Conservation (phyloP, 1,140 invertebrate species). For the Drosophila erecta region DNA sequence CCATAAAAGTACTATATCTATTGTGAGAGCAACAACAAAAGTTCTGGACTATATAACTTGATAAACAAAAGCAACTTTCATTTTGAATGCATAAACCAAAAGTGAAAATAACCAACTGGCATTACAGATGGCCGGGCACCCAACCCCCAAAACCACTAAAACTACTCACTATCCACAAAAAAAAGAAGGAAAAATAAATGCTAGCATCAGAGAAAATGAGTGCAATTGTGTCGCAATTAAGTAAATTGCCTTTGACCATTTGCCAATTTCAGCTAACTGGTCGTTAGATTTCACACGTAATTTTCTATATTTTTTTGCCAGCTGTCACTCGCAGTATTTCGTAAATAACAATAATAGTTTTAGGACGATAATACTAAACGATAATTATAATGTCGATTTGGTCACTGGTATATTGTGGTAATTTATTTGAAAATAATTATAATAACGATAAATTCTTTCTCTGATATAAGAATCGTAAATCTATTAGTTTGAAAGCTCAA, state of each 20-base stretch:
- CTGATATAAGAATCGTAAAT: no score
- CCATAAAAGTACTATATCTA: slow-evolving; percentile 32
- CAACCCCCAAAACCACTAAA: background rate
- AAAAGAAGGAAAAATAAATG: background rate
- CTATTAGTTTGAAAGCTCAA: no score
- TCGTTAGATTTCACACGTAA: background rate
- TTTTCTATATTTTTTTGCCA: background rate
- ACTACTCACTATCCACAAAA: background rate
- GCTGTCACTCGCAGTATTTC: background rate
- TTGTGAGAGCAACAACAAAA: slow-evolving; percentile 59
- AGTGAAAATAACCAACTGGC: slow-evolving; percentile 51
- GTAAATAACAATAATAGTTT: no score
- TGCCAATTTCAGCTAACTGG: slow-evolving; percentile 13
- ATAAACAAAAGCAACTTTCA: slow-evolving; percentile 53
- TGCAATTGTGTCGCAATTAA: slow-evolving; percentile 21
- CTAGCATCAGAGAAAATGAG: background rate
- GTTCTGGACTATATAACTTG: slow-evolving; percentile 63
- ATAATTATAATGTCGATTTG: no score
- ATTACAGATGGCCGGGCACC: slow-evolving; percentile 43
- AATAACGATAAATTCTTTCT: no score
- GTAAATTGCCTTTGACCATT: slow-evolving; percentile 20
- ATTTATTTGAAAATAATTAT: background rate
- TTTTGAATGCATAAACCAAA: slow-evolving; percentile 68
- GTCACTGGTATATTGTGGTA: no score
- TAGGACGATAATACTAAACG: no score